Evolutionary conservation across 2,888 invertebrate species (phyloP).

Genomic region (Drosophila merina): DNA sequence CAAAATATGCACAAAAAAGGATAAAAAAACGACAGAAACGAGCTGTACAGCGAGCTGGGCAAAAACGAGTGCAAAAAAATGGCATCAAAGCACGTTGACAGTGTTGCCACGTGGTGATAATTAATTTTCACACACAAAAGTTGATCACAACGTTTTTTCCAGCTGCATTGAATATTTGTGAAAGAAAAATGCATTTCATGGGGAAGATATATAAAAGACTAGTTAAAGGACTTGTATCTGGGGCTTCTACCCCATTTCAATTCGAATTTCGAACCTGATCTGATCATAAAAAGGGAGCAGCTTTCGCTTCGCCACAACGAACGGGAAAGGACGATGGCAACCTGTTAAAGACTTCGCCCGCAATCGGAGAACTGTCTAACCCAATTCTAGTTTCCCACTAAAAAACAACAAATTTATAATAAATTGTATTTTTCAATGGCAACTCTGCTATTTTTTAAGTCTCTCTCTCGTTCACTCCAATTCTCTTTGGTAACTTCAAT

Average conservation of each 20-base stretch:
- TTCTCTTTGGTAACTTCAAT: conserved; percentile 3
- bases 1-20: conserved; percentile 44
- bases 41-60: conserved; percentile 43
- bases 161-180: conserved; percentile 5
- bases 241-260: neutral
- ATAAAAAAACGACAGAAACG: conserved; percentile 33
- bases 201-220: neutral
- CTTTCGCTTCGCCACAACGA: neutral
- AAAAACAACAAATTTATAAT: conserved; percentile 46
- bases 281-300: neutral
- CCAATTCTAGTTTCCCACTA: conserved; percentile 49
- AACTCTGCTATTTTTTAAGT: conserved; percentile 58
- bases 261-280: neutral
- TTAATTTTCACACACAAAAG: conserved; percentile 57
- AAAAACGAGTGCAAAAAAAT: conserved; percentile 44
- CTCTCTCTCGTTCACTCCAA: neutral
- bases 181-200: neutral
- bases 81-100: conserved; percentile 59
- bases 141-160: conserved; percentile 32
- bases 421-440: conserved; percentile 69
- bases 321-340: neutral
- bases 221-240: neutral
- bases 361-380: conserved; percentile 46
- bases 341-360: neutral
- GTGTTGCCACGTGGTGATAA: conserved; percentile 72